These are phyloP conservation scores for Tachycineta bicolor DNA, from an alignment of 2,113 vertebrate genomes.

Conservation along the genomic window DNA sequence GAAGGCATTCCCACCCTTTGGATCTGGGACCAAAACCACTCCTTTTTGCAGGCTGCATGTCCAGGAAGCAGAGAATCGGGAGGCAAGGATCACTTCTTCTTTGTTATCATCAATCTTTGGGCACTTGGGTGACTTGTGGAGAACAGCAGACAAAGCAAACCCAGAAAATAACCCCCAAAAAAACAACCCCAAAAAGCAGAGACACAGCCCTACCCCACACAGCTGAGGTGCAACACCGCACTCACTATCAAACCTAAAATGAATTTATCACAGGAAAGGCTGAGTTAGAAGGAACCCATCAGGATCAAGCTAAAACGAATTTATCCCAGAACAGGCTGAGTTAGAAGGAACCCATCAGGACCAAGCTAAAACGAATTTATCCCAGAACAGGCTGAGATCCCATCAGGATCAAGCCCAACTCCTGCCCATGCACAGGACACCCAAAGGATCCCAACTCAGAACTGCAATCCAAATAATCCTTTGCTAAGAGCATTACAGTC, in stretches of 20 bases:
- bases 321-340: neutral
- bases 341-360: rapidly evolving
- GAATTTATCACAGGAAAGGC: neutral
- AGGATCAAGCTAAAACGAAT: rapidly evolving
- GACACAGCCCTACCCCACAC: neutral
- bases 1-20: neutral
- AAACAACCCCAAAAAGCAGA: neutral
- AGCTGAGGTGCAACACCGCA: neutral
- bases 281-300: neutral
- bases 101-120: rapidly evolving
- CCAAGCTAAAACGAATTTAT: neutral
- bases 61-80: neutral
- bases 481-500: neutral
- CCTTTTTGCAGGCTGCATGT: rapidly evolving
- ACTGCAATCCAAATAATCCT: neutral
- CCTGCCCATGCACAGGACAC: neutral
- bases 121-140: neutral
- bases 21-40: neutral
- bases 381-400: neutral
- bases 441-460: neutral
- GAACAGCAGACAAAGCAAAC: neutral
- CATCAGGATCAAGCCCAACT: neutral
- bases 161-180: neutral
- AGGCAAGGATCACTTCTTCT: neutral
- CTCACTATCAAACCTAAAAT: neutral